These are phyloP conservation scores for Catharus ustulatus DNA, from an alignment of 2,797 vertebrate genomes.

Conservation along the genomic window DNA sequence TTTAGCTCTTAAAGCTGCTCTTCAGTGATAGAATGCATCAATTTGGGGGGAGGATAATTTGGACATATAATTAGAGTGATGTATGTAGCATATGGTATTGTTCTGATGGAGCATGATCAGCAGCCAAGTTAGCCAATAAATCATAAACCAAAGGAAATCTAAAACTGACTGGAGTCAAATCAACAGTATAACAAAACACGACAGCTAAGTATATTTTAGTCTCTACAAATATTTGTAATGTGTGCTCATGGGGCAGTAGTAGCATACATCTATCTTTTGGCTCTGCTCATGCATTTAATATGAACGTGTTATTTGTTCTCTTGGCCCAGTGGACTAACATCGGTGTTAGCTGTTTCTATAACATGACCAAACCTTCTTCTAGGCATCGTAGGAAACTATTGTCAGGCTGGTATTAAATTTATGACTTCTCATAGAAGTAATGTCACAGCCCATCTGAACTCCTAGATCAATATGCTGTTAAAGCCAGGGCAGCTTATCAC, in stretches of 20 bases:
- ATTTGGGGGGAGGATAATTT: not conserved
- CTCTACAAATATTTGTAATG: slow-evolving; percentile 56
- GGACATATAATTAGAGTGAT: slow-evolving; percentile 1
- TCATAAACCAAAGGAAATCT: slow-evolving; percentile 21
- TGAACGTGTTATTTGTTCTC: slow-evolving; percentile 49
- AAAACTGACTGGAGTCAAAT: slow-evolving; percentile 44
- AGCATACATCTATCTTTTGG: not conserved
- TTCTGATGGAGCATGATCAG: not conserved
- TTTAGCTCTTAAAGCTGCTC: not conserved
- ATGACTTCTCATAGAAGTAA: slow-evolving; percentile 23
- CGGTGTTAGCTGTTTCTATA: slow-evolving; percentile 41
- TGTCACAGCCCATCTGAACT: slow-evolving; percentile 17
- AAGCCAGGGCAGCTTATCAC: slow-evolving; percentile 33
- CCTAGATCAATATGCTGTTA: slow-evolving; percentile 44
- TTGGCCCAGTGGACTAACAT: slow-evolving; percentile 20
- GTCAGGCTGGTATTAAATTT: slow-evolving; percentile 19
- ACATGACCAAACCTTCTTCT: not conserved
- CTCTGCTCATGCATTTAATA: slow-evolving; percentile 53
- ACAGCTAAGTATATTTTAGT: slow-evolving; percentile 46
- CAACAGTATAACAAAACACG: slow-evolving; percentile 19
- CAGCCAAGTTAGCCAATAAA: slow-evolving; percentile 17
- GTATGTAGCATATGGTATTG: not conserved
- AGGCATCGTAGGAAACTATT: not conserved
- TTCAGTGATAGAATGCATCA: not conserved
- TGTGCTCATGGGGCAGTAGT: slow-evolving; percentile 5